A percentile compares a stretch with the other conserved stretches of the same genome.
Conservation (phyloP, 2,888 invertebrate genomes). For the Idaea biselata region DNA sequence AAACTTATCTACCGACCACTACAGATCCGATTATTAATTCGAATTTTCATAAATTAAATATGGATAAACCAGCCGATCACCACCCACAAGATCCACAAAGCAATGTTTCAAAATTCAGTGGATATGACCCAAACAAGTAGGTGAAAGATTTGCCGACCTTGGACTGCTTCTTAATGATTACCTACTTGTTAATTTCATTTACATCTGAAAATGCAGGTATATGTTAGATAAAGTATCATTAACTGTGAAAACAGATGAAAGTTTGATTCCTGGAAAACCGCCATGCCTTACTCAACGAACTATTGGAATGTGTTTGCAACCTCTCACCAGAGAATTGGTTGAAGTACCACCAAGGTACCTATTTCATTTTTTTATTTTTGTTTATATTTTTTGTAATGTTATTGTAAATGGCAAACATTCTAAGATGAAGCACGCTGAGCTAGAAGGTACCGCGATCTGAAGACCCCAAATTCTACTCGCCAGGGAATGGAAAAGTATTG, state of each 20-base stretch:
- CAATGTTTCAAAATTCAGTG: slow-evolving; percentile 60
- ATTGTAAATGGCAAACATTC: too few relatives aligned
- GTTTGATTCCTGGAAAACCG: slow-evolving; percentile 60
- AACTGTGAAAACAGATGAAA: slow-evolving; percentile 57
- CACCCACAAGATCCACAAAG: slow-evolving; percentile 55
- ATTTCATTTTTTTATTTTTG: too few relatives aligned
- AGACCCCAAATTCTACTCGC: too few relatives aligned
- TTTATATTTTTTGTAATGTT: neutral
- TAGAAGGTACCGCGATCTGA: too few relatives aligned
- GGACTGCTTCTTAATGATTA: neutral
- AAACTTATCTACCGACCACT: too few relatives aligned
- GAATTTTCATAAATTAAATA: slow-evolving; percentile 17
- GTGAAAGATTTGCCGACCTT: slow-evolving; percentile 11
- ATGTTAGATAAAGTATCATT: slow-evolving; percentile 41
- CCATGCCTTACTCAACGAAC: slow-evolving; percentile 73
- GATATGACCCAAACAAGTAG: slow-evolving; percentile 62
- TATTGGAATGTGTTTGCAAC: slow-evolving; percentile 67
- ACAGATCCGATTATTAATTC: neutral
- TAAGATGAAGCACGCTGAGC: too few relatives aligned
- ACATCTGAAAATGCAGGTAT: slow-evolving; percentile 41
- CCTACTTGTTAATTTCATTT: slow-evolving; percentile 4
- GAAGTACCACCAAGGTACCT: slow-evolving; percentile 56
- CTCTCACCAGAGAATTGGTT: slow-evolving; percentile 60
- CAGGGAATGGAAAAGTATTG: too few relatives aligned
- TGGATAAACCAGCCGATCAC: slow-evolving; percentile 26